Evolutionary conservation across 2,888 invertebrate genomes (phyloP).

Genomic region (Troides oblongomaculatus): DNA sequence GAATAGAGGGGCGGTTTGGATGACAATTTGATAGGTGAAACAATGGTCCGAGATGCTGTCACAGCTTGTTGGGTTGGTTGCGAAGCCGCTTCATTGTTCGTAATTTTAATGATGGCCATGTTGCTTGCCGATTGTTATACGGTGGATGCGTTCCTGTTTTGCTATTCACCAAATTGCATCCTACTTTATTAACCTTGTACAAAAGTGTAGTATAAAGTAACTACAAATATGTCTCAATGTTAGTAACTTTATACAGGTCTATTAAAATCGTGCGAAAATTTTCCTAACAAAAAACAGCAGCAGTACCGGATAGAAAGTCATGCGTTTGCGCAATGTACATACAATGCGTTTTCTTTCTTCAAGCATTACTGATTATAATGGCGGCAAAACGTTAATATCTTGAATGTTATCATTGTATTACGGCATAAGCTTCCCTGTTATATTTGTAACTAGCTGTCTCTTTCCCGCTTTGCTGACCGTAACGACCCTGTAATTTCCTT

Average conservation of each 20-base stretch:
- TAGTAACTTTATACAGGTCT: neutral
- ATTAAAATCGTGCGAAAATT: conserved; percentile 2
- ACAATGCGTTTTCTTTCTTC: conserved; percentile 49
- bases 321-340: conserved; percentile 47
- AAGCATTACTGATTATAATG: conserved; percentile 33
- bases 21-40: conserved; percentile 67
- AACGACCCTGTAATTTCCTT: too few relatives aligned
- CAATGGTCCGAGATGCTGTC: conserved; percentile 69
- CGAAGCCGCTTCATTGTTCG: conserved; percentile 68
- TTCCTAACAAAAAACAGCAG: conserved; percentile 9
- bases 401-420: conserved; percentile 3
- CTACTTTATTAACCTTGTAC: conserved; percentile 27
- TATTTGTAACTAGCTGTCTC: neutral
- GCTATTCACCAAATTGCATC: conserved; percentile 47
- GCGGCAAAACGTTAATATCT: conserved; percentile 31
- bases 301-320: conserved; percentile 48
- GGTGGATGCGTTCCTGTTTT: conserved; percentile 51
- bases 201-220: neutral
- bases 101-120: conserved; percentile 63
- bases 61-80: conserved; percentile 69
- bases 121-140: conserved; percentile 60
- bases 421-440: neutral
- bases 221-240: neutral
- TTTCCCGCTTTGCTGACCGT: too few relatives aligned
- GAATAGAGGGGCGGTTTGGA: conserved; percentile 56